These are phyloP conservation scores for Oeneis ivallda DNA, from an alignment of 2,888 invertebrate species.

Conservation along the genomic window DNA sequence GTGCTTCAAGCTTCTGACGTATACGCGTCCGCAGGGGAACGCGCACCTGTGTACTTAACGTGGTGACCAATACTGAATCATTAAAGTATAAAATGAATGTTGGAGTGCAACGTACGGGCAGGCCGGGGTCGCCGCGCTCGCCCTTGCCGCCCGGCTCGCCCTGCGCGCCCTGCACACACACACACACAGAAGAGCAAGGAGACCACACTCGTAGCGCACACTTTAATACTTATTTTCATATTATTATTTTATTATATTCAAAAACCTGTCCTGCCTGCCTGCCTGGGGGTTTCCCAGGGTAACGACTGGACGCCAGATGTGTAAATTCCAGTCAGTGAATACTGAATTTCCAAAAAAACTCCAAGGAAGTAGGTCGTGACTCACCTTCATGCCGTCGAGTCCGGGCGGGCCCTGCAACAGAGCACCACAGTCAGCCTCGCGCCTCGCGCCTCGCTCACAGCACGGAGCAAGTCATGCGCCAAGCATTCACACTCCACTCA, in stretches of 20 bases:
- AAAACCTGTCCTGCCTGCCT: too few relatives aligned
- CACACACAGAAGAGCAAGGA: slow-evolving; percentile 47
- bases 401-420: slow-evolving; percentile 92
- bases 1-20: too few relatives aligned
- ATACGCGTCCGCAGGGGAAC: too few relatives aligned
- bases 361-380: slow-evolving; percentile 73
- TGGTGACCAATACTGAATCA: neutral
- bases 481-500: neutral
- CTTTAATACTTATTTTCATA: neutral
- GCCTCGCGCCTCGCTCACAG: neutral
- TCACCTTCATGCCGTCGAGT: slow-evolving; percentile 97
- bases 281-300: too few relatives aligned
- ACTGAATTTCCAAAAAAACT: neutral
- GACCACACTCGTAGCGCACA: too few relatives aligned
- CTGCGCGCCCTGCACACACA: slow-evolving; percentile 91
- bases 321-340: too few relatives aligned
- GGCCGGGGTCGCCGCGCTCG: slow-evolving; percentile 95
- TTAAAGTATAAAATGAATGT: neutral
- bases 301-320: too few relatives aligned
- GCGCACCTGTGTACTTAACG: neutral
- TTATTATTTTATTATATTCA: too few relatives aligned
- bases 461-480: neutral
- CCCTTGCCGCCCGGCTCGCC: slow-evolving; percentile 96
- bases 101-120: slow-evolving; percentile 87
- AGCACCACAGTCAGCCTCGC: neutral